A percentile compares a stretch with the other conserved stretches of the same genome.
Evolutionary conservation across 2,113 vertebrate species (phyloP).

Genomic region (Eptesicus fuscus): DNA sequence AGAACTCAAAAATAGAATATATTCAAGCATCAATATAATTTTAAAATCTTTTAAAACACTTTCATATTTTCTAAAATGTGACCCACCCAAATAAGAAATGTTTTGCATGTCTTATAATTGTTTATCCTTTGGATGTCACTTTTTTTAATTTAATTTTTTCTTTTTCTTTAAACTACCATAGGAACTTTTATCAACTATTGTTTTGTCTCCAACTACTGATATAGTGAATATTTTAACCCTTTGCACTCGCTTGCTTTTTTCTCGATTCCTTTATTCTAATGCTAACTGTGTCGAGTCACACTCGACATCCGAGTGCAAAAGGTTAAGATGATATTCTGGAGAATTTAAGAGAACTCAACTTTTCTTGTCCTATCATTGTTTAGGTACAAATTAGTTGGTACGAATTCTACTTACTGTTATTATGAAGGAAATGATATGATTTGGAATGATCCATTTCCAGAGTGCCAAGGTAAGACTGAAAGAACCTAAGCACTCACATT

Average conservation of each 20-base stretch:
- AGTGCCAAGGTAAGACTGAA: conserved; percentile 55
- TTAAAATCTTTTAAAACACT: neutral
- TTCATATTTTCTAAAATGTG: neutral
- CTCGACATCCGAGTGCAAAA: no score
- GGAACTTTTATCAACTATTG: neutral
- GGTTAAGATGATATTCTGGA: neutral
- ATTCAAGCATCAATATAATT: neutral
- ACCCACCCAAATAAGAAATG: neutral
- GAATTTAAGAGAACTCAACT: neutral
- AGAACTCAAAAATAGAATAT: conserved; percentile 16
- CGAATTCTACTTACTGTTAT: neutral
- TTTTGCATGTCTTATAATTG: neutral
- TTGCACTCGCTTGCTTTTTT: no score
- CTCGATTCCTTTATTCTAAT: no score
- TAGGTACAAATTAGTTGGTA: conserved; percentile 76
- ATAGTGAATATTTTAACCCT: neutral
- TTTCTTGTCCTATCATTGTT: neutral
- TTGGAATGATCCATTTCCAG: conserved; percentile 37
- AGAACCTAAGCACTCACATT: neutral
- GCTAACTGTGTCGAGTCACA: no score
- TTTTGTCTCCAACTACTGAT: neutral
- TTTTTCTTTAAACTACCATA: neutral
- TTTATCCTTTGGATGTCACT: neutral
- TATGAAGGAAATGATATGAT: rapidly evolving
- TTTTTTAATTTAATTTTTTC: neutral